These are phyloP conservation scores for Hydropsyche betteni DNA, from an alignment of 2,888 invertebrate species.

Conservation along the genomic window DNA sequence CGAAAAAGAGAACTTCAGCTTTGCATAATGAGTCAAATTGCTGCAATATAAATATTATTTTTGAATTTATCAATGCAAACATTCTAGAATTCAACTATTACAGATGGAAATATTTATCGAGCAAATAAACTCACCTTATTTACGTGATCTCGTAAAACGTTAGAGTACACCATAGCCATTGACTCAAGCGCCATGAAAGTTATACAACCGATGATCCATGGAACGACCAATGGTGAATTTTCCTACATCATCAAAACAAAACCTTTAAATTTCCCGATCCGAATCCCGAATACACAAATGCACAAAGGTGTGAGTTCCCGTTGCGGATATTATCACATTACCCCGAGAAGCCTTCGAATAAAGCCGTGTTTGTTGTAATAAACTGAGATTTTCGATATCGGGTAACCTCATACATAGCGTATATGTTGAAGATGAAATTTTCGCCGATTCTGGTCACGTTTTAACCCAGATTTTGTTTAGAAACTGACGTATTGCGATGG, in stretches of 20 bases:
- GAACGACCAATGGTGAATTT: slow-evolving; percentile 77
- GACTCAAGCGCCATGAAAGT: slow-evolving; percentile 83
- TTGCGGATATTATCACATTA: too few species aligned
- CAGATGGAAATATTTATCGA: neutral
- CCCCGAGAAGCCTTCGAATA: too few species aligned
- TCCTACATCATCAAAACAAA: slow-evolving; percentile 67
- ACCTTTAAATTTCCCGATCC: neutral
- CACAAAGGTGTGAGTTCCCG: too few species aligned
- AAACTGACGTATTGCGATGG: neutral
- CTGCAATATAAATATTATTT: slow-evolving; percentile 54
- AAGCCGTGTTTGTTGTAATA: too few species aligned
- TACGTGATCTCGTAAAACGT: slow-evolving; percentile 82
- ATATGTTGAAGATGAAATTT: neutral
- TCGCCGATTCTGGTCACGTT: slow-evolving; percentile 8
- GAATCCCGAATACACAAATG: too few species aligned
- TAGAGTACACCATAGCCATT: slow-evolving; percentile 83
- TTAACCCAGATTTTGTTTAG: slow-evolving; percentile 16
- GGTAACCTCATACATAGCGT: too few species aligned
- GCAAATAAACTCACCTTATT: slow-evolving; percentile 71
- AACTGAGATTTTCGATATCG: too few species aligned
- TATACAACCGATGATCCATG: slow-evolving; percentile 82
- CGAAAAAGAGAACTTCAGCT: slow-evolving; percentile 80
- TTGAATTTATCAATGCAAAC: neutral
- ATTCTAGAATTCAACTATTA: neutral
- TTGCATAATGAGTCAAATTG: slow-evolving; percentile 82